Percentiles rank a stretch among this genome's conserved stretches.
Conservation (phyloP, 2,888 invertebrate genomes). For the Cataglyphis altisquamis region DNA sequence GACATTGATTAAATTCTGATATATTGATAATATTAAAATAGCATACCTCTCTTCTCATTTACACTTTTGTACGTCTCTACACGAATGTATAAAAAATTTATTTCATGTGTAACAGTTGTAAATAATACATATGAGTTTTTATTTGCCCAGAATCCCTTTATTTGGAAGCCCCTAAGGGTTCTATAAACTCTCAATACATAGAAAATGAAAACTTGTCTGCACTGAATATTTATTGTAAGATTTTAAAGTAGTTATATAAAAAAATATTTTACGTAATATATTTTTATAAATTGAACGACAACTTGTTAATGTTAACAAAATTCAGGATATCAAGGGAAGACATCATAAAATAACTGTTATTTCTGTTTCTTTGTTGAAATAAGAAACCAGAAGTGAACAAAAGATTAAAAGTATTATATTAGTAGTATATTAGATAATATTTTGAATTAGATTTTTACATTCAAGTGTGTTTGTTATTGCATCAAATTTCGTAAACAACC, state of each 20-base stretch:
- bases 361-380: neutral
- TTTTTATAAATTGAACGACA: neutral
- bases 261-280: neutral
- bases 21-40: conserved; percentile 12
- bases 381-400: neutral
- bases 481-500: conserved; percentile 29
- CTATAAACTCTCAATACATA: conserved; percentile 7
- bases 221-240: conserved; percentile 19
- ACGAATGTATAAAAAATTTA: conserved; percentile 2
- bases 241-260: neutral
- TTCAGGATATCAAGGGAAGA: neutral
- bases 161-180: conserved; percentile 1
- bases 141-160: neutral
- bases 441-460: neutral
- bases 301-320: neutral
- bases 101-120: neutral
- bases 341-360: neutral
- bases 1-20: conserved; percentile 23
- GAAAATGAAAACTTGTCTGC: conserved; percentile 7
- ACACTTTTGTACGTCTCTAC: neutral
- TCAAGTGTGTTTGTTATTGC: neutral
- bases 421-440: neutral
- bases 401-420: neutral
- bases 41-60: conserved; percentile 4
- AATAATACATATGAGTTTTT: conserved; percentile 10